phyloP scores from a whole-genome alignment of 2,888 invertebrate genomes.

The Tolmerus cingulatus region DNA sequence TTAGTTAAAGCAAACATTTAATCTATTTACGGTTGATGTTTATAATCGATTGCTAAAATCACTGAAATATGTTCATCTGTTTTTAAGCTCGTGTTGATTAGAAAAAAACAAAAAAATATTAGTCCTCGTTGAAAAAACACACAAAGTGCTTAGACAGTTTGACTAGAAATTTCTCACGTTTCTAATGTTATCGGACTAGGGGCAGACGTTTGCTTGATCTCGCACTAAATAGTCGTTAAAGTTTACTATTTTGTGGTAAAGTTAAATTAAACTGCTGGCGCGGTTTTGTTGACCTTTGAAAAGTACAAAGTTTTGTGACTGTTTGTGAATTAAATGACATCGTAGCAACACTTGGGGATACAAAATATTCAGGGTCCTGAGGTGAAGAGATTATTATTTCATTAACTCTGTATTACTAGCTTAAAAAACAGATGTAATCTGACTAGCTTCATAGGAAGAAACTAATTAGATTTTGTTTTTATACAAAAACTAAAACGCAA shows the following conservation, averaged over 20 bases:
- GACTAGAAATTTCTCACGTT: background rate
- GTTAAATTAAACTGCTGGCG: background rate
- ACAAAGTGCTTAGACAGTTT: background rate
- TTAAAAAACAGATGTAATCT: too few species aligned
- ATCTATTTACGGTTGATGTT: background rate
- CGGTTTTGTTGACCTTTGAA: conserved; percentile 27
- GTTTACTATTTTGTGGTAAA: background rate
- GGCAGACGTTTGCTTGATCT: background rate
- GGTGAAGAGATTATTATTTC: background rate
- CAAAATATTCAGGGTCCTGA: background rate
- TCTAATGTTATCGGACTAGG: background rate
- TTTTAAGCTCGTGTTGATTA: background rate
- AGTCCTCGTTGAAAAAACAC: background rate
- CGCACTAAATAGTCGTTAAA: background rate
- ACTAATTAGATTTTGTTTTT: too few species aligned
- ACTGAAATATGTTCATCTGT: background rate
- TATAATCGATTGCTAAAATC: background rate
- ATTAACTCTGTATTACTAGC: background rate
- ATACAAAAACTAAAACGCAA: too few species aligned
- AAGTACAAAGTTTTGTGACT: background rate
- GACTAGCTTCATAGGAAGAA: too few species aligned
- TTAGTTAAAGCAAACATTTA: background rate
- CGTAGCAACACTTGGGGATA: background rate
- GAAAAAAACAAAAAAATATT: background rate
- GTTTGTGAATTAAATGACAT: background rate